These are phyloP conservation scores for Meliscaeva auricollis DNA, from an alignment of 2,888 invertebrate genomes.

Conservation along the genomic window DNA sequence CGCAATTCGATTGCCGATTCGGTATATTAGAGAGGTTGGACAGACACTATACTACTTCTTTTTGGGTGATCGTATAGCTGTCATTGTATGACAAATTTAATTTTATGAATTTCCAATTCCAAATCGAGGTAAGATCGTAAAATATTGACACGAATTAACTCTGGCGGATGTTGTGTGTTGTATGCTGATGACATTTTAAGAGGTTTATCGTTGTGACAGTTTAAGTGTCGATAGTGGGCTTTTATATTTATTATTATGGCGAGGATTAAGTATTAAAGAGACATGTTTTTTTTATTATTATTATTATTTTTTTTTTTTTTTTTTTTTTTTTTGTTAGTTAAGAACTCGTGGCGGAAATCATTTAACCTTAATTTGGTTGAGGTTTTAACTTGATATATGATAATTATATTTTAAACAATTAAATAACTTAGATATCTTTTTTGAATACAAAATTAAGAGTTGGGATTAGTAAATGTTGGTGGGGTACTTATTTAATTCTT, in stretches of 20 bases:
- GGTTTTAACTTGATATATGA: conserved; percentile 9
- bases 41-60: neutral
- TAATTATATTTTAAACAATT: neutral
- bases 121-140: conserved; percentile 58
- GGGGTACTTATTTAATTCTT: too few relatives aligned
- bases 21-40: conserved; percentile 42
- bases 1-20: conserved; percentile 13
- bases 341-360: conserved; percentile 21
- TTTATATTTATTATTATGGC: conserved; percentile 28
- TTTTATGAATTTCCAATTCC: conserved; percentile 50
- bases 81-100: conserved; percentile 72
- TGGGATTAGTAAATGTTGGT: neutral
- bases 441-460: neutral
- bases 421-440: neutral
- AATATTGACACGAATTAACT: conserved; percentile 42
- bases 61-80: conserved; percentile 60
- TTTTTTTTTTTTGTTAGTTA: neutral
- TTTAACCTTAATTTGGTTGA: conserved; percentile 21
- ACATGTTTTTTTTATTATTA: conserved; percentile 9
- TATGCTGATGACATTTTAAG: conserved; percentile 47
- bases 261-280: conserved; percentile 29
- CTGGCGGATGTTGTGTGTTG: conserved; percentile 25
- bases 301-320: neutral
- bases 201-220: conserved; percentile 64
- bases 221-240: conserved; percentile 56